Evolutionary conservation across 2,113 vertebrate genomes (phyloP).

Genomic region (Prunella himalayana): DNA sequence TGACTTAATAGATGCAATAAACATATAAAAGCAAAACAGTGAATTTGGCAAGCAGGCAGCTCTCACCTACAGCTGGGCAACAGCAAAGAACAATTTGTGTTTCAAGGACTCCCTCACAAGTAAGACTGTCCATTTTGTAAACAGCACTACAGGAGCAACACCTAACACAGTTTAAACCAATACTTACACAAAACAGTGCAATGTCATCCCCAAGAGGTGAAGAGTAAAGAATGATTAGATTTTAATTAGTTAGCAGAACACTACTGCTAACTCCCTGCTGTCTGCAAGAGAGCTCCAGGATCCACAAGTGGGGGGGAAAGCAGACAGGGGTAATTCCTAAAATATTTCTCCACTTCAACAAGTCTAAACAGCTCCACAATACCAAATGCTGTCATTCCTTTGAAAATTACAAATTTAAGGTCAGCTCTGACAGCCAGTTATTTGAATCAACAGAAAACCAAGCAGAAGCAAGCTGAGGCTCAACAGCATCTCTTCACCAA

Average conservation of each 20-base stretch:
- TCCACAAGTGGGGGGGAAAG: not conserved
- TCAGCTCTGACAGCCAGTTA: not conserved
- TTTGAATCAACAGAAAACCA: not conserved
- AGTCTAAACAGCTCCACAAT: not conserved
- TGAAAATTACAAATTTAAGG: not conserved
- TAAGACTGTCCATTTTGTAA: not conserved
- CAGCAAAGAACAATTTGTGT: not conserved
- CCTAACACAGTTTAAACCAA: not conserved
- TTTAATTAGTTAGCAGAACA: not conserved
- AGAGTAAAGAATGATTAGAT: not conserved
- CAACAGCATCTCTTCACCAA: not conserved
- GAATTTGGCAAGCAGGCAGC: not conserved
- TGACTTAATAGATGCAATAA: not conserved
- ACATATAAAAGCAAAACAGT: not conserved
- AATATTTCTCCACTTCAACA: not conserved
- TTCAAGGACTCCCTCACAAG: not conserved
- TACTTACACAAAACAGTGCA: not conserved
- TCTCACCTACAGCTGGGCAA: not conserved
- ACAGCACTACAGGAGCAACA: not conserved
- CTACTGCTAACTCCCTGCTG: not conserved
- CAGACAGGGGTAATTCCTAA: not conserved
- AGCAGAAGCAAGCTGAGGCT: not conserved
- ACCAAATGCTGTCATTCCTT: not conserved
- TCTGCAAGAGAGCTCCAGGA: not conserved
- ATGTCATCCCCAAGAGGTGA: not conserved